phyloP scores from a whole-genome alignment of 2,113 vertebrate species.

The Fukomys damarensis region DNA sequence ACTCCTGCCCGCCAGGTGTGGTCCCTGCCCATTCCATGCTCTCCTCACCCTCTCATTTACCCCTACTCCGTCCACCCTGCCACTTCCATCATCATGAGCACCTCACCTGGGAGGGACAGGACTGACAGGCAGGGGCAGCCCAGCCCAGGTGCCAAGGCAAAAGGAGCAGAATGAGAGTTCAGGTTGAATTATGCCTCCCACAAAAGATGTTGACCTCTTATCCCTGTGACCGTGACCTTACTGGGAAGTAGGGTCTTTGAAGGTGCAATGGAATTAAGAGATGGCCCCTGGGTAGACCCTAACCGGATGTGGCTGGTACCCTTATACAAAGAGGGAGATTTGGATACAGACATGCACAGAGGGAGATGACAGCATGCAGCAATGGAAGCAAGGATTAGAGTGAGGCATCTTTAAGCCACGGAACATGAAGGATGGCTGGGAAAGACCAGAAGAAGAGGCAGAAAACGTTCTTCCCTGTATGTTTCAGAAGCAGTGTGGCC shows the following conservation, averaged over 20 bases:
- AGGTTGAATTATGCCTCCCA: not conserved
- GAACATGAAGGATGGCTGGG: too few relatives aligned
- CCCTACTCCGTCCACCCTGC: not conserved
- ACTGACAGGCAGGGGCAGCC: not conserved
- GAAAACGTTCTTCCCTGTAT: too few relatives aligned
- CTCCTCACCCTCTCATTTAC: not conserved
- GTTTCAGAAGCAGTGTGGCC: not conserved
- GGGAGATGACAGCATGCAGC: not conserved
- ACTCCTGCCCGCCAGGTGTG: fast-evolving
- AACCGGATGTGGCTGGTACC: not conserved
- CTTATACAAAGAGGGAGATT: not conserved
- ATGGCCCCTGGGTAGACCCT: not conserved
- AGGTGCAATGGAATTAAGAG: not conserved
- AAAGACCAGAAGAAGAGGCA: not conserved
- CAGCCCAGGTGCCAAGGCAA: not conserved
- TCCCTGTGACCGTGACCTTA: not conserved
- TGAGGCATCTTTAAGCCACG: not conserved
- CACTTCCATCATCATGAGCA: not conserved
- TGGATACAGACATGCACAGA: not conserved
- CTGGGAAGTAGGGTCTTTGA: not conserved
- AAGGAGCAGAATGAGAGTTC: not conserved
- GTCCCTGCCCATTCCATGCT: fast-evolving
- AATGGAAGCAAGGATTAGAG: not conserved
- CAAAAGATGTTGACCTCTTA: not conserved
- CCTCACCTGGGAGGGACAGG: not conserved